Evolutionary conservation across 2,797 vertebrate species (phyloP).

Genomic region (Clamator glandarius): DNA sequence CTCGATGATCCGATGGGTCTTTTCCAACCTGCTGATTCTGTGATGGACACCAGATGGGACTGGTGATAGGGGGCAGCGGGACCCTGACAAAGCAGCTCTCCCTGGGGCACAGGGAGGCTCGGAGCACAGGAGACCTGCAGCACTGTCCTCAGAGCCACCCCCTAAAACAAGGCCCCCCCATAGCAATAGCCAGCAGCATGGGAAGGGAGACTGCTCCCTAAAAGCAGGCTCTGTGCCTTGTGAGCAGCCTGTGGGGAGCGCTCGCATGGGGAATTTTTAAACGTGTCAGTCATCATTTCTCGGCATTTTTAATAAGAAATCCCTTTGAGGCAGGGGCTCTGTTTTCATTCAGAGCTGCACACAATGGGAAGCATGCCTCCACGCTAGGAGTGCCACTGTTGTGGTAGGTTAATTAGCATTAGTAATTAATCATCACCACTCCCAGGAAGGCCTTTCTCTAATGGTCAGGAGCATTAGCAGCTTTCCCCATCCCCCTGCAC

Average conservation of each 20-base stretch:
- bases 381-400: neutral
- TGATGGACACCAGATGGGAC: neutral
- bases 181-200: neutral
- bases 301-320: slow-evolving; percentile 5
- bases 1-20: too few relatives aligned
- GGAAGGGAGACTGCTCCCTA: neutral
- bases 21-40: too few relatives aligned
- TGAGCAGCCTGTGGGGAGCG: rapidly evolving
- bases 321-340: neutral
- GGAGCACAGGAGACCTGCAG: neutral
- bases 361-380: neutral
- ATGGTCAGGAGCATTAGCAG: neutral
- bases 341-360: neutral
- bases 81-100: rapidly evolving
- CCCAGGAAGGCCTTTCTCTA: neutral
- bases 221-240: rapidly evolving
- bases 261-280: neutral
- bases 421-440: slow-evolving; percentile 21
- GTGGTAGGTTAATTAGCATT: slow-evolving; percentile 28
- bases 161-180: neutral
- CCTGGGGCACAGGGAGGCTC: neutral
- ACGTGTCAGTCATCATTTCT: neutral
- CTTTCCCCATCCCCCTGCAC: too few relatives aligned
- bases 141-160: rapidly evolving
- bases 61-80: too few relatives aligned